A percentile compares a stretch with the other conserved stretches of the same genome.
These are phyloP conservation scores for Stegostoma tigrinum DNA, from an alignment of 2,113 vertebrate genomes.

Conservation along the genomic window DNA sequence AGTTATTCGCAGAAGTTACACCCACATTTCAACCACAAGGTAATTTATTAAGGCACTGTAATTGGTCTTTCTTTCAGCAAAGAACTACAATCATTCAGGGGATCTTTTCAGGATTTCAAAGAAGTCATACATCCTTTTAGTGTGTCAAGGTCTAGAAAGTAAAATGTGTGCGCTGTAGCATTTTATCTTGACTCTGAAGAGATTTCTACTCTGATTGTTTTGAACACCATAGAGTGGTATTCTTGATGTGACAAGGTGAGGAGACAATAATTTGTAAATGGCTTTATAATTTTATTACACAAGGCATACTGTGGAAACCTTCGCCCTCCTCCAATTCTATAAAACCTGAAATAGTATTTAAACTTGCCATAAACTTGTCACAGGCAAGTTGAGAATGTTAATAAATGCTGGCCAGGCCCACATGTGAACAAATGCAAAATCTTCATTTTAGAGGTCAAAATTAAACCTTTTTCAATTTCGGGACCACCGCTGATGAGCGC, in stretches of 20 bases:
- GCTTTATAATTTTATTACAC: background rate
- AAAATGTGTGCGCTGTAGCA: background rate
- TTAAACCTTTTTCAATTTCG: background rate
- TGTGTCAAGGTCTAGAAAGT: background rate
- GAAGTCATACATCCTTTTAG: background rate
- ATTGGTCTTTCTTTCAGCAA: background rate
- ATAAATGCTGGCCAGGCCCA: too few relatives aligned
- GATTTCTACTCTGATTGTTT: background rate
- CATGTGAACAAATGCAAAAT: too few relatives aligned
- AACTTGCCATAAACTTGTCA: background rate
- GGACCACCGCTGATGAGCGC: too few relatives aligned
- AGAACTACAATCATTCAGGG: background rate
- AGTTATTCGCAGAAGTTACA: background rate
- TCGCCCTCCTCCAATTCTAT: background rate
- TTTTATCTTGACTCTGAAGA: background rate
- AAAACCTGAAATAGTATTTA: background rate
- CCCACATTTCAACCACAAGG: background rate
- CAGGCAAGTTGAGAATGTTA: too few relatives aligned
- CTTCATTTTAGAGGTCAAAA: background rate
- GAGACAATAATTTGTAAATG: background rate
- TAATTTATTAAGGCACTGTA: background rate
- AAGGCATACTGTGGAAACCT: background rate
- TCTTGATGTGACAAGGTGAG: background rate
- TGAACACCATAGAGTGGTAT: background rate
- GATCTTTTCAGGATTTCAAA: constrained; percentile 7